These are phyloP conservation scores for Parazoanthus atlanticus DNA, from an alignment of 92 coral and sea anemone genomes.

Conservation along the genomic window DNA sequence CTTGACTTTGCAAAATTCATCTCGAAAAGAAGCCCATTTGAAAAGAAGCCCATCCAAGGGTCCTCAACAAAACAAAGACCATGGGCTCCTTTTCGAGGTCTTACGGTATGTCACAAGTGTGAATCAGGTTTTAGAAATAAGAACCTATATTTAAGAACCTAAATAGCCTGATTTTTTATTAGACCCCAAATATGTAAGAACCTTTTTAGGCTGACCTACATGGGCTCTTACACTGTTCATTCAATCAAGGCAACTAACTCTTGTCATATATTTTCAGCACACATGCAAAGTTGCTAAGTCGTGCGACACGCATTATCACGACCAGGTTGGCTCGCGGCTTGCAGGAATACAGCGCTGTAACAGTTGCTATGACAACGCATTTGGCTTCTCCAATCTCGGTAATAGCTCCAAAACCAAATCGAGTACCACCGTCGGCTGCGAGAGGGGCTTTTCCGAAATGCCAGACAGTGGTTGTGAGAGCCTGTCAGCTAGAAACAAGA, in stretches of 20 bases:
- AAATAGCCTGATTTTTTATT: no score
- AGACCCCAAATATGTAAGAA: no score
- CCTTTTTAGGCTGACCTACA: background rate
- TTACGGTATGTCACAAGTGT: no score
- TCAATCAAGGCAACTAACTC: background rate
- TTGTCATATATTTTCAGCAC: background rate
- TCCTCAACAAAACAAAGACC: no score
- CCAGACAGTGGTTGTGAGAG: background rate
- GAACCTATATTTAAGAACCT: no score
- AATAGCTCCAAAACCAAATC: constrained; percentile 2
- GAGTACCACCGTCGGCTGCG: background rate
- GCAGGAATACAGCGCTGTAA: constrained; percentile 55
- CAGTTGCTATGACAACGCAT: constrained; percentile 44
- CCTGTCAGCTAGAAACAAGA: constrained; percentile 41
- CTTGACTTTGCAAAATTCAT: no score
- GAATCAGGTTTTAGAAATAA: no score
- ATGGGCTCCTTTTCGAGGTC: no score
- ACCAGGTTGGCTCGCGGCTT: constrained; percentile 57
- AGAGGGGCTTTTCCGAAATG: background rate
- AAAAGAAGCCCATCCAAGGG: no score
- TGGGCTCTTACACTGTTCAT: background rate
- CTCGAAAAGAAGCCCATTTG: no score
- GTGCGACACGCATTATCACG: constrained; percentile 39
- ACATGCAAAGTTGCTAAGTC: constrained; percentile 11
- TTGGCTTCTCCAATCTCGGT: background rate